These are phyloP conservation scores for Galaxias olidus DNA, from an alignment of 2,797 vertebrate genomes.

Conservation along the genomic window DNA sequence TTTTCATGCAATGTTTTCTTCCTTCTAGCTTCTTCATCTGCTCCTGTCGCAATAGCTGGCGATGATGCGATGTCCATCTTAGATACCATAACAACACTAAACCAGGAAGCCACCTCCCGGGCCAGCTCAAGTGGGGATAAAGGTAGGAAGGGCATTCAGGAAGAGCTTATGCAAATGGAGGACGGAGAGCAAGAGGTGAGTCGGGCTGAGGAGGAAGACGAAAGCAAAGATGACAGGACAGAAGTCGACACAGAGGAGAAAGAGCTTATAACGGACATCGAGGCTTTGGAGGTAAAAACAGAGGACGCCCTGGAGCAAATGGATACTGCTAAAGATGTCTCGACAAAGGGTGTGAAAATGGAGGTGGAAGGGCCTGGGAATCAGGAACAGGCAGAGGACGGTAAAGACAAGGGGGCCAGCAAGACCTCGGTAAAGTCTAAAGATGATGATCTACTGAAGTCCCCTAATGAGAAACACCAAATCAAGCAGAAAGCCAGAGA, in stretches of 20 bases:
- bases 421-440: slow-evolving; percentile 73
- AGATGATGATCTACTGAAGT: slow-evolving; percentile 75
- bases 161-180: slow-evolving; percentile 73
- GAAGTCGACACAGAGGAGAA: slow-evolving; percentile 63
- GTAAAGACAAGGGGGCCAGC: slow-evolving; percentile 74
- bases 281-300: slow-evolving; percentile 61
- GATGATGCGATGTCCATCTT: slow-evolving; percentile 89
- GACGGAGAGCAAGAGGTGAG: slow-evolving; percentile 63
- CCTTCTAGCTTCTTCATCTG: slow-evolving; percentile 68
- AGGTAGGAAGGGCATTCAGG: slow-evolving; percentile 67
- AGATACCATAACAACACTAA: slow-evolving; percentile 89
- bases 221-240: slow-evolving; percentile 53
- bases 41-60: slow-evolving; percentile 72
- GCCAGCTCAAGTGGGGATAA: slow-evolving; percentile 68
- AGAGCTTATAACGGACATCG: slow-evolving; percentile 48
- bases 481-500: slow-evolving; percentile 83
- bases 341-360: slow-evolving; percentile 47
- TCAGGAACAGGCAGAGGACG: slow-evolving; percentile 64
- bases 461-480: slow-evolving; percentile 73
- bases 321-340: slow-evolving; percentile 50
- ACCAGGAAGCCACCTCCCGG: slow-evolving; percentile 86
- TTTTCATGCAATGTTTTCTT: slow-evolving; percentile 17
- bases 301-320: slow-evolving; percentile 68
- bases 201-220: slow-evolving; percentile 72
- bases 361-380: slow-evolving; percentile 71